phyloP scores from a whole-genome alignment of 2,113 vertebrate genomes.

The Calyptommatus sinebrachiatus region DNA sequence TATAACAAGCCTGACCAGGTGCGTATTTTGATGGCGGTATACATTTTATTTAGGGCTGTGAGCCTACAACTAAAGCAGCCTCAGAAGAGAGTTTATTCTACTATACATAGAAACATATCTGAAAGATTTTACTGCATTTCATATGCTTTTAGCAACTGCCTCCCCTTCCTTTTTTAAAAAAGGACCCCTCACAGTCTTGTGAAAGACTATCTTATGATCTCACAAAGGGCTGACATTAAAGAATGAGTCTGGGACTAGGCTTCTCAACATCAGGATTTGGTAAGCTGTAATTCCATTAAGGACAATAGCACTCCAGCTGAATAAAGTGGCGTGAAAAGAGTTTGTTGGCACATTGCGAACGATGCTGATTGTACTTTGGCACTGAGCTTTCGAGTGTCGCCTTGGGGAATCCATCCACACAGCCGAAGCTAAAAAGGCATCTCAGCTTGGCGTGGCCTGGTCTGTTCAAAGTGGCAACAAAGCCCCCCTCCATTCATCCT shows the following conservation, averaged over 20 bases:
- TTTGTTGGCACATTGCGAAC: not conserved
- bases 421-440: not conserved
- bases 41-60: not conserved
- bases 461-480: not conserved
- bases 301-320: accelerated
- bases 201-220: not conserved
- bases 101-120: not conserved
- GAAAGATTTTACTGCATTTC: not conserved
- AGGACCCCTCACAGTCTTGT: not conserved
- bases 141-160: not conserved
- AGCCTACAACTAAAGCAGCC: not conserved
- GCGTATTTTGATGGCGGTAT: not conserved
- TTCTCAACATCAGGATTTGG: not conserved
- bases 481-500: not conserved
- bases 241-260: not conserved
- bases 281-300: not conserved
- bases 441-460: not conserved
- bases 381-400: not conserved
- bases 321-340: not conserved
- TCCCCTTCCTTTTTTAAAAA: not conserved
- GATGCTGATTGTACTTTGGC: not conserved
- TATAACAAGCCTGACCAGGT: not conserved
- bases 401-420: accelerated
- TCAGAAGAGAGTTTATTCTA: not conserved
- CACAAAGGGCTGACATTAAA: not conserved